Conservation (phyloP, 2,888 invertebrate species). For the Odontothrips loti region DNA sequence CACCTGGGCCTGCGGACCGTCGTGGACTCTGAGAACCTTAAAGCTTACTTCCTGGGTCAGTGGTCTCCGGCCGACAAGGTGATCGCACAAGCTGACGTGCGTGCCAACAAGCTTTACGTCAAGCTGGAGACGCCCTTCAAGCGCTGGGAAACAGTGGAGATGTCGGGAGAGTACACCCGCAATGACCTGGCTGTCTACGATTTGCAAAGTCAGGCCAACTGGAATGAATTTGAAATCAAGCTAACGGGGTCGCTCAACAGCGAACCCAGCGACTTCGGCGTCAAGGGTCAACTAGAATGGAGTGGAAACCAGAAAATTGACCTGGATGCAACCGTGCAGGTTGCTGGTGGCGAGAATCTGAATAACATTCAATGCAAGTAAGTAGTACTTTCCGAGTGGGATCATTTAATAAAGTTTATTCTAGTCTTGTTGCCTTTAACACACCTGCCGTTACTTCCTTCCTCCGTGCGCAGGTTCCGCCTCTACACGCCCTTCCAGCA, state of each 20-base stretch:
- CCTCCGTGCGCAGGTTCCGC: neutral
- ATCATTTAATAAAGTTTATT: neutral
- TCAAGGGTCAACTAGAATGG: conserved; percentile 29
- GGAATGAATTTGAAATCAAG: conserved; percentile 30
- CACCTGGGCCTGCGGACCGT: conserved; percentile 30
- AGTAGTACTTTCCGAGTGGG: neutral
- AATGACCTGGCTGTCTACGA: neutral
- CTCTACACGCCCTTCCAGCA: neutral
- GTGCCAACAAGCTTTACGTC: conserved; percentile 32
- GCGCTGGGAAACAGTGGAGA: conserved; percentile 36
- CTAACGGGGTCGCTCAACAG: conserved; percentile 27
- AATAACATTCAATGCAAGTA: conserved; percentile 28
- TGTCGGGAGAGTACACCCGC: conserved; percentile 8
- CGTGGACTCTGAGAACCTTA: conserved; percentile 30
- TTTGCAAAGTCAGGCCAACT: conserved; percentile 27
- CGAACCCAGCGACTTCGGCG: conserved; percentile 29
- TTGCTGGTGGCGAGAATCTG: conserved; percentile 27
- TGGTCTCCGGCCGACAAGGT: conserved; percentile 30
- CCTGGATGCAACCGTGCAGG: conserved; percentile 25
- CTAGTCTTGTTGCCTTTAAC: no score
- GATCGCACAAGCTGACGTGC: neutral
- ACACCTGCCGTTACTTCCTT: neutral
- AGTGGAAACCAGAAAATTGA: conserved; percentile 23
- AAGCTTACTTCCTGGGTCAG: conserved; percentile 27
- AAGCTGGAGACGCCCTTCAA: conserved; percentile 38